Base-by-base conservation (phyloP, 2,888 invertebrate genomes). In the Chouioia cunea region DNA sequence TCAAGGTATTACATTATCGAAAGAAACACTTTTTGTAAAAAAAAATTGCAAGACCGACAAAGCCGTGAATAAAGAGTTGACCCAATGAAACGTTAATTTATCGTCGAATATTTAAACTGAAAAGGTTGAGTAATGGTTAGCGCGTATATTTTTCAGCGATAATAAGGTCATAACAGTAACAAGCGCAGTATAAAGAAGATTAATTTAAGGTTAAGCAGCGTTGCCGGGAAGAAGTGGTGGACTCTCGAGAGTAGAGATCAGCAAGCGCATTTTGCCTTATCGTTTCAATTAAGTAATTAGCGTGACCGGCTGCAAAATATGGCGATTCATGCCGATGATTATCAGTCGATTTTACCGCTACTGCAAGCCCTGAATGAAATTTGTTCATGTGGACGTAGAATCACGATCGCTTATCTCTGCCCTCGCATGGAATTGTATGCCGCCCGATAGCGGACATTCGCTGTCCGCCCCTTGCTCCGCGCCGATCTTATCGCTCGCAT, bases 231-330 rank as follows among this genome's bases (percentile, higher is more conserved):
- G 36, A 43, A 46, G 6, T 10, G 46, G 8, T n/a, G 22, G 4
- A 4, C 58, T 15, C 20, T 18, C 6, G 14, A 20, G 15, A 43
- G 43, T 2, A 8, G 23, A 56, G 46, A 20, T 8, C 2, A 36
- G 36, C 36, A 54, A 47, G 27, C 58, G 53, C 57, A 43, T 63
- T 59, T 64, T 65, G 8, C 46, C 63, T 62, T 73, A 70, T 70
- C 64, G 64, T 64, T 64, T 64, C 48, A 69, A 73, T 70, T 70
- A 63, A 73, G 66, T 66, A 66, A 70, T 73, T 70, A 67, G 63
- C 64, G 59, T 56, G 50, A 8, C 36, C 36, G 18, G 16, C 50
- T 10, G 36, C 56, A 59, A 59, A 60, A 54, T 36, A 44, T 44
- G 18, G 54, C 50, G 43, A 65, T 43, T 65, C 48, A 60, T 18